Percentiles rank a stretch among this genome's conserved stretches.
These are phyloP conservation scores for Meiosimyza decipiens DNA, from an alignment of 2,888 invertebrate genomes.

Conservation along the genomic window DNA sequence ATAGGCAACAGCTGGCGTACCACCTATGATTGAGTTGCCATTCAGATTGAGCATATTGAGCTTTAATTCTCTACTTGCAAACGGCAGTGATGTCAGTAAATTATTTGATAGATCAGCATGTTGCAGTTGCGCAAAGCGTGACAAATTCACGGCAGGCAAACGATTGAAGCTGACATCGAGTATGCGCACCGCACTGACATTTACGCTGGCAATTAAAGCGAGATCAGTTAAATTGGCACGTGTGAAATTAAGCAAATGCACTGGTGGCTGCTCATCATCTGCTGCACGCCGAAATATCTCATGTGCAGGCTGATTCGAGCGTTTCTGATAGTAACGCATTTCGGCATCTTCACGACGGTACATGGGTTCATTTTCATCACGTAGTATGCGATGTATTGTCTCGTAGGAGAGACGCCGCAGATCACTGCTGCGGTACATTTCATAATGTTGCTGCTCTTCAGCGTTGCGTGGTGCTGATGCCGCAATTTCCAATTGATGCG, in stretches of 20 bases:
- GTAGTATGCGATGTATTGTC: constrained; percentile 62
- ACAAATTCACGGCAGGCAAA: constrained; percentile 47
- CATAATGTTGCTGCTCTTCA: constrained; percentile 51
- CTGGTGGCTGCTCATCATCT: neutral
- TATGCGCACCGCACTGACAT: constrained; percentile 30
- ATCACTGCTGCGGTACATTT: constrained; percentile 51
- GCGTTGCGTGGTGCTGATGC: constrained; percentile 37
- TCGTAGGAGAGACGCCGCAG: constrained; percentile 58
- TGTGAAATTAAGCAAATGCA: constrained; percentile 32
- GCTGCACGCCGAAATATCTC: constrained; percentile 46
- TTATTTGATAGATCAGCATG: constrained; percentile 52
- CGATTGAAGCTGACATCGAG: constrained; percentile 56
- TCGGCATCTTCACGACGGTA: constrained; percentile 54
- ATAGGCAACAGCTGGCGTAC: constrained; percentile 35
- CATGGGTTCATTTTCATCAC: constrained; percentile 62
- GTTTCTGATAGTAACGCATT: constrained; percentile 55
- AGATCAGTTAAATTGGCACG: constrained; percentile 26
- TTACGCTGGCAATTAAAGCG: constrained; percentile 2
- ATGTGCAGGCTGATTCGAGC: constrained; percentile 48
- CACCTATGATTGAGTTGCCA: constrained; percentile 45
- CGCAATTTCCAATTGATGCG: neutral
- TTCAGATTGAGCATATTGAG: constrained; percentile 49
- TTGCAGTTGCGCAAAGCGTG: constrained; percentile 47
- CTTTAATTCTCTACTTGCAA: constrained; percentile 29
- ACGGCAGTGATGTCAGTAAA: constrained; percentile 47